Conservation (phyloP, 2,888 invertebrate species). For the Watsonalla binaria region DNA sequence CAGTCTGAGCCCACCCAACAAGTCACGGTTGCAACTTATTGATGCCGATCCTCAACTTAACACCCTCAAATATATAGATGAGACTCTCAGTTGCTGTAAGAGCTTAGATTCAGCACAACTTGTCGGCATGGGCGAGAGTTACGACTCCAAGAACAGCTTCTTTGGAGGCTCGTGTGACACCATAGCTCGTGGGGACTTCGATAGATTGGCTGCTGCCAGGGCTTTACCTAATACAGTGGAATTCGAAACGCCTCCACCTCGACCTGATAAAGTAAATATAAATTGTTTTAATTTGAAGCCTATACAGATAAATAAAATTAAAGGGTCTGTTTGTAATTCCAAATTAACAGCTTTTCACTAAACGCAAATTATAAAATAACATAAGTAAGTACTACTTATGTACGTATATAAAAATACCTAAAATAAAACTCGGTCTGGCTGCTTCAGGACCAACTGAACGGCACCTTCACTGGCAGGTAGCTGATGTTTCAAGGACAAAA, state of each 20-base stretch:
- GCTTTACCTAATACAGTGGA: slow-evolving; percentile 41
- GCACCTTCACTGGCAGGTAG: no score
- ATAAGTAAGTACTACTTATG: no score
- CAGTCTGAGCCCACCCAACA: slow-evolving; percentile 68
- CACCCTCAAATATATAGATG: slow-evolving; percentile 81
- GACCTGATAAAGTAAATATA: slow-evolving; percentile 49
- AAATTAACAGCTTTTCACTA: no score
- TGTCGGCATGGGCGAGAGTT: slow-evolving; percentile 72
- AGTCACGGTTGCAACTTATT: slow-evolving; percentile 59
- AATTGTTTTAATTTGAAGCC: no score
- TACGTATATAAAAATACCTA: no score
- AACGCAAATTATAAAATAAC: no score
- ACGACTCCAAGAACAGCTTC: slow-evolving; percentile 68
- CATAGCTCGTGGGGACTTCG: slow-evolving; percentile 64
- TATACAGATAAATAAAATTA: no score
- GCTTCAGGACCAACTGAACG: no score
- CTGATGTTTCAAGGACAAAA: no score
- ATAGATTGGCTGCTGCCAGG: slow-evolving; percentile 47
- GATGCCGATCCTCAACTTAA: slow-evolving; percentile 77
- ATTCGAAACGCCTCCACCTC: slow-evolving; percentile 62
- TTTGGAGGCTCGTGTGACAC: slow-evolving; percentile 69
- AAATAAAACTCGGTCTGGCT: no score
- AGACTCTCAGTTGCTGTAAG: slow-evolving; percentile 72
- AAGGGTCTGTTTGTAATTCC: no score
- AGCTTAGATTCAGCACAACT: slow-evolving; percentile 70